Evolutionary conservation across 2,113 vertebrate species (phyloP), one percentile per base, ranked within the genome.

Genomic region (Arvicanthis niloticus): DNA sequence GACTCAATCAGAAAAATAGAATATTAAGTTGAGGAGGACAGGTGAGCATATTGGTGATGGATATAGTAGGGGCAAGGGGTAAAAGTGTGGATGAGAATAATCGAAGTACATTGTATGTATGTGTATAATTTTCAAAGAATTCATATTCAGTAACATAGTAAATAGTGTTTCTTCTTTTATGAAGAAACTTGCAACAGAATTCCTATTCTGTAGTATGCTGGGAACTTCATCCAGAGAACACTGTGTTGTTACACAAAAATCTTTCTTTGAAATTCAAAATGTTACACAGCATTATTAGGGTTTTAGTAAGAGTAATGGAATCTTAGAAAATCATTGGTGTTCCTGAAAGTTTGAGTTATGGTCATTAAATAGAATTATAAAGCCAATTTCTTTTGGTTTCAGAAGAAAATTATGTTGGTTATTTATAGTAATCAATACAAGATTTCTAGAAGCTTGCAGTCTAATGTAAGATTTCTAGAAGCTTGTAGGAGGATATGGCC

Each of bases 221-320:
- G 80, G 26, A 88, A 85, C 4, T n/a, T 22, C 21, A 31, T 13
- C 24, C 75, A 75, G 42, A 80, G 10, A 78, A 48, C 42, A n/a
- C 17, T 37, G 67, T 91, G 96, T 80, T 76, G 19, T 17, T 95
- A 1, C 4, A 56, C 75, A 16, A 76, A 82, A 70, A 17, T 67
- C 7, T 88, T 88, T 95, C 19, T 65, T 88, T 91, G n/a, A 93
- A 88, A 75, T 89, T 80, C 1, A 62, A 68, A 76, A 68, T 29
- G 21, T 48, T 48, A 22, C 16, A 67, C 3, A 48, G 11, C 16
- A 45, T 56, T 70, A 60, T 75, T 88, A 62, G 26, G 45, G 75
- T 13, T 76, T 42, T 76, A 31, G n/a, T 75, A 68, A 78, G 21
- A 80, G 75, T 31, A 48, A 37, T 73, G 3, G 11, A 77, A 77